Base-by-base conservation (phyloP, 2,888 invertebrate species). In the Eupeodes latifasciatus region DNA sequence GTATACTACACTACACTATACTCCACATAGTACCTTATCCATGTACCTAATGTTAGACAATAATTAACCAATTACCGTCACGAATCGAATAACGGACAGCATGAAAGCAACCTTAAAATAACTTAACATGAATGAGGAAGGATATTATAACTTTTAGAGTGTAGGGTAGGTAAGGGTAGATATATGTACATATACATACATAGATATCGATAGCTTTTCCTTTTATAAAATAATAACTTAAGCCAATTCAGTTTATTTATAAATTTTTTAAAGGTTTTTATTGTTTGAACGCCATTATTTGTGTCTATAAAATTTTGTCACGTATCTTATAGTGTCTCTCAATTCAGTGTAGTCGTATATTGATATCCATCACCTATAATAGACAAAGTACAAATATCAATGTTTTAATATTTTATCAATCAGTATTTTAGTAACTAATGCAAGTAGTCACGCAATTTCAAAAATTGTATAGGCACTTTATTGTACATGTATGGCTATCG, bases 51-150 rank as follows among this genome's bases (percentile, higher is more conserved):
- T 81, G 62, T 82, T 53, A 80, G 80, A 67, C 62, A 51, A 72
- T 81, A 47, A 74, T 82, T 78, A 82, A 66, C 49, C 85, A 82
- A 82, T 85, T 85, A 85, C 61, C 77, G 85, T 72, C 82, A 81
- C 81, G 82, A 40, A 71, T 40, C 40, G 6, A 40, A 84, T 61
- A 78, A 11, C 27, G 4, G 40, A 40, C 5, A 53, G 12, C 72
- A 67, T 36, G 44, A 59, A 79, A 14, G 14, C 16, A 75, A 40
- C n/a, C n/a, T 49, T 9, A 75, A 62, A 62, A 57, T 49, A 57
- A 16, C 36, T 44, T 16, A n/a, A 44, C 14, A 27, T 9, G 12
- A 36, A 51, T 62, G 51, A 11, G 34, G 19, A 40, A 40, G 19
- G 47, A 44, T 44, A 40, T 40, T 40, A 40, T 40, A 49, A 49